Base-by-base conservation (phyloP, 2,797 vertebrate species). In the Passerculus sandwichensis region DNA sequence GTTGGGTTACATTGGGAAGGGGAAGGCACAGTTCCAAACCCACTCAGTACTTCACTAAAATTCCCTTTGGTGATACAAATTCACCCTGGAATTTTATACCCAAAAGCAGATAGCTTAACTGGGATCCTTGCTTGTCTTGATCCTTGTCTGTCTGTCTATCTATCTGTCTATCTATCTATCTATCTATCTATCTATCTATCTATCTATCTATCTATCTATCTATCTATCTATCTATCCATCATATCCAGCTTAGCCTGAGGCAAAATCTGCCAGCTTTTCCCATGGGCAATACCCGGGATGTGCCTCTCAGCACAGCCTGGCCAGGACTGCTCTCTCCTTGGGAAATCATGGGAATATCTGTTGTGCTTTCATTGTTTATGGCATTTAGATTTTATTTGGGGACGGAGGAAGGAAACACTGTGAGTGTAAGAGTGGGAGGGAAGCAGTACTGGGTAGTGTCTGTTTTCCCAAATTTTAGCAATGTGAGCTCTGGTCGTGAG, bases 221-320 rank as follows among this genome's bases (percentile, higher is more conserved):
- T 30, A 10, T 57, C 60, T 25, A 1, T 89, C 44, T 6, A 21
- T 34, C 2, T 2, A 18, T 45, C 40, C 7, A 6, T 70, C 65
- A 0, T 27, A 38, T 15, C 29, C 74, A 32, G 32, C 18, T 56
- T 44, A 66, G 4, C 8, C 17, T 65, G 54, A 65, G 40, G 54
- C 23, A 54, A 75, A 69, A 36, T 15, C 3, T n/a, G 27, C 25
- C 44, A 61, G 6, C 5, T 18, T 66, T 75, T 75, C 17, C 50
- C 15, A 1, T 1, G 19, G n/a, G 27, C 50, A 45, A 1, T 27
- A 5, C 13, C n/a, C 2, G 5, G 61, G 9, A 20, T 17, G 34
- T 45, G 14, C 53, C 66, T 16, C 54, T 54, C 61, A 76, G 29
- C 54, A 50, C 44, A 75, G 29, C 38, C 65, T 56, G 47, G 36